Evolutionary conservation across 2,113 vertebrate genomes (phyloP).

Genomic region (Plecturocebus donacophilus): DNA sequence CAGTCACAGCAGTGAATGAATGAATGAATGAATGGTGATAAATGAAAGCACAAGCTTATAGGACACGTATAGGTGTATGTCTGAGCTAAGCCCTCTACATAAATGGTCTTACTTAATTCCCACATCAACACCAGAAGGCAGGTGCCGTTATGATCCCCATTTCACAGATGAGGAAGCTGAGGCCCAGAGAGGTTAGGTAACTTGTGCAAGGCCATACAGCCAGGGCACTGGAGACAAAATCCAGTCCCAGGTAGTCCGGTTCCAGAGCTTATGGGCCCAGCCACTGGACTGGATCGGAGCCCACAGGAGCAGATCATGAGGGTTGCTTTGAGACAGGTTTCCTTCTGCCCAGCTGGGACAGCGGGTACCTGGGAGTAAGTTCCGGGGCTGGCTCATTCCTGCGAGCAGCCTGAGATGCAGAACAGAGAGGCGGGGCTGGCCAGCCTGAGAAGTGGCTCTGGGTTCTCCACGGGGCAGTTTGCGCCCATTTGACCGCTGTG

Average conservation of each 20-base stretch:
- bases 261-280: background rate
- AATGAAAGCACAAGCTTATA: background rate
- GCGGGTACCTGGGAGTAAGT: background rate
- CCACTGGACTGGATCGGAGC: background rate
- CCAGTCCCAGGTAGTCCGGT: background rate
- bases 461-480: accelerated
- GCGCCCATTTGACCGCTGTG: background rate
- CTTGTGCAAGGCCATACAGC: background rate
- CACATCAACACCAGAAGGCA: background rate
- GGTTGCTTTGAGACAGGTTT: background rate
- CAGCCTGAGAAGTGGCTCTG: background rate
- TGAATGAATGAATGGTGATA: background rate
- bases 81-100: background rate
- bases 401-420: background rate
- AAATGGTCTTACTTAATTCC: background rate
- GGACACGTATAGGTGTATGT: accelerated
- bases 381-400: background rate
- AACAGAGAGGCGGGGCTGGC: background rate
- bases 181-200: background rate
- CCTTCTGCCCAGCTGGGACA: background rate
- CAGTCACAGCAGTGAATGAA: background rate
- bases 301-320: background rate
- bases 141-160: background rate
- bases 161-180: background rate
- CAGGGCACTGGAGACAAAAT: background rate